These are phyloP conservation scores for Bothrops jararaca DNA, from an alignment of 2,113 vertebrate genomes.

Conservation along the genomic window DNA sequence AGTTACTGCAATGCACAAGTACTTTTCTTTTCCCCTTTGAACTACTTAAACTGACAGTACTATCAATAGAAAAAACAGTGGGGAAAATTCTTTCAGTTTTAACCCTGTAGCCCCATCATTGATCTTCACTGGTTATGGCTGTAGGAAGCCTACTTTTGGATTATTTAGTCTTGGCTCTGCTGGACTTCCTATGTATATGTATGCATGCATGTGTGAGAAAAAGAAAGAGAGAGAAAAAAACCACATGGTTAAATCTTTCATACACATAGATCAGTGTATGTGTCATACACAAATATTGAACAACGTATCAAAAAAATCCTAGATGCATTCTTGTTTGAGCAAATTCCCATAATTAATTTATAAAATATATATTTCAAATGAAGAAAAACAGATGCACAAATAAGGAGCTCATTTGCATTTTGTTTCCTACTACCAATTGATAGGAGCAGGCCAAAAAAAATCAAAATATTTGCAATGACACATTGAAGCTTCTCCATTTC, in stretches of 20 bases:
- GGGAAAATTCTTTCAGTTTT: not conserved
- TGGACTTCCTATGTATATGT: not conserved
- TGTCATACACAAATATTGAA: not conserved
- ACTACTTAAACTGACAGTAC: slow-evolving; percentile 23
- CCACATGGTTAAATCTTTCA: not conserved
- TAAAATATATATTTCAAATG: not conserved
- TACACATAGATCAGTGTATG: not conserved
- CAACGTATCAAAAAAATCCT: not conserved
- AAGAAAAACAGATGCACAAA: not conserved
- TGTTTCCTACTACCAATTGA: not conserved
- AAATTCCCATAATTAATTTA: not conserved
- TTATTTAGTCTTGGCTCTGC: not conserved
- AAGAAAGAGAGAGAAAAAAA: not conserved
- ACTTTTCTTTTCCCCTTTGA: slow-evolving; percentile 4
- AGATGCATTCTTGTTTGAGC: not conserved
- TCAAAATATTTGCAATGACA: not conserved
- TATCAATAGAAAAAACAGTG: not conserved
- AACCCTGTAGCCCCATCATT: not conserved
- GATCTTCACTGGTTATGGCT: slow-evolving; percentile 3
- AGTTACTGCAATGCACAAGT: slow-evolving; percentile 17
- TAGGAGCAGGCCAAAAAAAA: not conserved
- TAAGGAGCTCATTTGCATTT: not conserved
- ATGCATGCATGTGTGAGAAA: not conserved
- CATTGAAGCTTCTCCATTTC: not conserved
- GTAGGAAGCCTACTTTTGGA: not conserved